Evolutionary conservation across 1,140 invertebrate species (phyloP).

Genomic region (Diachasmimorpha longicaudata): DNA sequence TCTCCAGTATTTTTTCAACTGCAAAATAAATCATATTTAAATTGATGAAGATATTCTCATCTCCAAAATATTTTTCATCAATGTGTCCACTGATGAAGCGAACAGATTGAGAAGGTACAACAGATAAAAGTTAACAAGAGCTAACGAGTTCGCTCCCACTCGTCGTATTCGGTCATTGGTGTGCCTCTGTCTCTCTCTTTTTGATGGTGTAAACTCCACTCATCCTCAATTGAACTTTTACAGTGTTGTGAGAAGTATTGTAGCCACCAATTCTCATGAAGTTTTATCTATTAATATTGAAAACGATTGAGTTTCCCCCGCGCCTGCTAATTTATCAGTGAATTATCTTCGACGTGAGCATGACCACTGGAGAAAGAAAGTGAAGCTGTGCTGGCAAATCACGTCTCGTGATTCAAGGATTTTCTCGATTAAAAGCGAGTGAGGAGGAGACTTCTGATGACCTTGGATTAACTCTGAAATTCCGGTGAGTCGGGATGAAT

Average conservation of each 20-base stretch:
- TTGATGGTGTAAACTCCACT: conserved; percentile 16
- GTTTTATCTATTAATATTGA: not conserved
- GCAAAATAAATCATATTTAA: too few relatives aligned
- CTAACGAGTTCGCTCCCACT: conserved; percentile 44
- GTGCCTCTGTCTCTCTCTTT: conserved; percentile 34
- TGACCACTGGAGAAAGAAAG: not conserved
- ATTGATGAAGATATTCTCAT: too few relatives aligned
- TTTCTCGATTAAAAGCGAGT: not conserved
- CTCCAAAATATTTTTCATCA: not conserved
- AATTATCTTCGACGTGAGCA: not conserved
- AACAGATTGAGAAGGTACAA: not conserved
- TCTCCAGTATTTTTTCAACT: too few relatives aligned
- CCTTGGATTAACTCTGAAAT: not conserved
- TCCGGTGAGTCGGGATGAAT: not conserved
- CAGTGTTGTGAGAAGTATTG: not conserved
- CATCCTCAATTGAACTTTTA: conserved; percentile 29
- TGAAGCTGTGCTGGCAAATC: not conserved
- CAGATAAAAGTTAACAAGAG: conserved; percentile 60
- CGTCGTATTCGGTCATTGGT: conserved; percentile 29
- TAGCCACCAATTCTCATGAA: not conserved
- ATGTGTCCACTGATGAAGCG: not conserved
- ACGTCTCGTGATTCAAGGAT: not conserved
- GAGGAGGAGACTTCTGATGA: not conserved
- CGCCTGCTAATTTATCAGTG: not conserved
- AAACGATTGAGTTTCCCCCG: too few relatives aligned